Base-by-base conservation (phyloP, 2,113 vertebrate species). In the Vulpes vulpes region DNA sequence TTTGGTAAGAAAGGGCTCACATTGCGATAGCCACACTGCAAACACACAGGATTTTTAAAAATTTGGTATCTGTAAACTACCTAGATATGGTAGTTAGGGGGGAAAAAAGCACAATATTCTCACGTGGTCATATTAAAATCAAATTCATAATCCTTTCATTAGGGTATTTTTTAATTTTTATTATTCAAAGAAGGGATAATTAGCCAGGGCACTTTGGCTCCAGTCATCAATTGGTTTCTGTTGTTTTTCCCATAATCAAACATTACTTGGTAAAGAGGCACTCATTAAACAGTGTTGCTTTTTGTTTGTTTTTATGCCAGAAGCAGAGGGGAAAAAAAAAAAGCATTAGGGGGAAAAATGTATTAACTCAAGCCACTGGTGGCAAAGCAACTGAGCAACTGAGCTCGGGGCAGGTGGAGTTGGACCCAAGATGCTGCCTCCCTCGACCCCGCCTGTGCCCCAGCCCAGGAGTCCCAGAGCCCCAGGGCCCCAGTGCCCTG, bases 381-480 rank as follows among this genome's bases (percentile, higher is more conserved):
- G 51, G 59, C 51, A 43, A 25, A n/a, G 14, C n/a, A 16, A 38
- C 69, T 3, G 38, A 32, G 89, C 43, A 43, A 16, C 11, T 0
- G 3, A 0, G 25, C 4, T 5, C n/a, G 15, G 5, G 74, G 67
- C n/a, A 3, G 27, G 6, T 2, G 80, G 12, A 2, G n/a, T 17
- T 0, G 11, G 27, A 2, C 64, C 6, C 15, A 0, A 1, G 57
- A 32, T 49, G 15, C 43, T 0, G 25, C 25, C 14, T 23, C 7
- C 43, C 43, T 76, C 73, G 11, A 27, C 12, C 23, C 2, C 23
- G 0, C 23, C 1, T 4, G 38, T 23, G 5, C 73, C 49, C 43
- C 38, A 0, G 16, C 2, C 1, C 14, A 14, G 20, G 57, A 74
- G 7, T 4, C 59, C 69, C 19, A 17, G 57, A 5, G 9, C 11